These are phyloP conservation scores for Drosophila setifemur DNA, from an alignment of 1,140 invertebrate genomes.

Conservation along the genomic window DNA sequence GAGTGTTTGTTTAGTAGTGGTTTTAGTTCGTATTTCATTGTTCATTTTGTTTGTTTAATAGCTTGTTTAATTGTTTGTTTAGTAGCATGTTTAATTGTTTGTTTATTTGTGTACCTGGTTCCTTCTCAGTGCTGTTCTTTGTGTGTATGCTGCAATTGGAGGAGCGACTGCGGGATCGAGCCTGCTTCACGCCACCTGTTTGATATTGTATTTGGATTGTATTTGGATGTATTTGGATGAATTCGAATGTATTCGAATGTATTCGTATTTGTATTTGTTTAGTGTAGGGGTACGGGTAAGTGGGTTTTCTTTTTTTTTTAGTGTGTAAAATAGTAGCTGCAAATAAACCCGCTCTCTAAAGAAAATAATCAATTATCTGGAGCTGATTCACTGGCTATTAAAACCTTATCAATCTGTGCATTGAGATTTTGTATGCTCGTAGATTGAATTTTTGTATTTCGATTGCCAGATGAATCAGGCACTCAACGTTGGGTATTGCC, in stretches of 20 bases:
- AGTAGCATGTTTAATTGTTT: background rate
- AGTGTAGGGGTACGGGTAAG: too few relatives aligned
- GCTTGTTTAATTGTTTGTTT: background rate
- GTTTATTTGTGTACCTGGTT: constrained; percentile 67
- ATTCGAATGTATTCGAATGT: background rate
- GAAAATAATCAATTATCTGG: too few relatives aligned
- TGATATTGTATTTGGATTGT: constrained; percentile 37
- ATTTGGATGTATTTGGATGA: constrained; percentile 4
- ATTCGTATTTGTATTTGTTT: background rate
- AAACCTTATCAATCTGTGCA: too few relatives aligned
- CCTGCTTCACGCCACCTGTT: constrained; percentile 81
- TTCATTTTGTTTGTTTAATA: background rate
- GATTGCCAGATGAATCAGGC: too few relatives aligned
- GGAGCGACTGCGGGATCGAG: constrained; percentile 78
- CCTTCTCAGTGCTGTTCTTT: constrained; percentile 81
- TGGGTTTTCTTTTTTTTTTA: too few relatives aligned
- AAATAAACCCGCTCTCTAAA: too few relatives aligned
- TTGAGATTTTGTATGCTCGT: too few relatives aligned
- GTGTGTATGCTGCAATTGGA: constrained; percentile 82
- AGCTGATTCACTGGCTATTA: too few relatives aligned
- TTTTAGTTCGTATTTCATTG: background rate
- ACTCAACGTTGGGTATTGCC: too few relatives aligned
- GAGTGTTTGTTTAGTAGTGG: background rate
- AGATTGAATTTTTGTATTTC: too few relatives aligned
- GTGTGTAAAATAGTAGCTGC: too few relatives aligned